phyloP scores from a whole-genome alignment of 2,113 vertebrate genomes.

The Sinocyclocheilus grahami region DNA sequence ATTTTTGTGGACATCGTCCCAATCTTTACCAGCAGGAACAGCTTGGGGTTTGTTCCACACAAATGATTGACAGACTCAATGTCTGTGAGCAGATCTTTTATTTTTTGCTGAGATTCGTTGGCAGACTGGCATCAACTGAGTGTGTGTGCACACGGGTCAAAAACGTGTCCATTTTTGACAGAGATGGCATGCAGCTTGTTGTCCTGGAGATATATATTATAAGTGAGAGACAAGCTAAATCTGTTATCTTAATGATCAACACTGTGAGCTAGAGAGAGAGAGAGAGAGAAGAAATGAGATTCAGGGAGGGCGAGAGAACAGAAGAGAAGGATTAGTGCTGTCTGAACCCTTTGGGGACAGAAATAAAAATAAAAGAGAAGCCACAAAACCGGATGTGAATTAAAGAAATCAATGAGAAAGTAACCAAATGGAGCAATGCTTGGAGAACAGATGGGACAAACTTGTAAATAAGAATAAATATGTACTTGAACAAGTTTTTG shows the following conservation, averaged over 20 bases:
- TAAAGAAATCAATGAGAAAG: constrained; percentile 21
- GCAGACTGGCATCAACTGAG: background rate
- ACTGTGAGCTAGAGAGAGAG: background rate
- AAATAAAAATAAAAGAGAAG: constrained; percentile 28
- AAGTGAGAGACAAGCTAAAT: constrained; percentile 57
- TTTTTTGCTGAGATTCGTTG: background rate
- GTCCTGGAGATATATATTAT: constrained; percentile 64
- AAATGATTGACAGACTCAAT: constrained; percentile 28
- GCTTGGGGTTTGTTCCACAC: constrained; percentile 3
- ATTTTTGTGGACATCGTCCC: background rate
- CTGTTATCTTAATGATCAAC: constrained; percentile 55
- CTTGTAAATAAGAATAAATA: background rate
- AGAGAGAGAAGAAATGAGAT: constrained; percentile 2
- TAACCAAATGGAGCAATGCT: background rate
- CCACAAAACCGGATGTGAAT: constrained; percentile 5
- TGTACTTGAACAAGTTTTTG: background rate
- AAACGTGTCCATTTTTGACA: constrained; percentile 50
- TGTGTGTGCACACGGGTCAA: background rate
- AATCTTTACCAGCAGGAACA: background rate
- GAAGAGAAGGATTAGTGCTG: constrained; percentile 6
- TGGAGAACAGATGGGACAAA: constrained; percentile 7
- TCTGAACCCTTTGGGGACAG: background rate
- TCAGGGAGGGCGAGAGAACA: constrained; percentile 3
- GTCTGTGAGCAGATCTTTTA: background rate
- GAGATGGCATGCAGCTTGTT: constrained; percentile 54